Conservation (phyloP, 2,113 vertebrate genomes). For the Elachura formosa region DNA sequence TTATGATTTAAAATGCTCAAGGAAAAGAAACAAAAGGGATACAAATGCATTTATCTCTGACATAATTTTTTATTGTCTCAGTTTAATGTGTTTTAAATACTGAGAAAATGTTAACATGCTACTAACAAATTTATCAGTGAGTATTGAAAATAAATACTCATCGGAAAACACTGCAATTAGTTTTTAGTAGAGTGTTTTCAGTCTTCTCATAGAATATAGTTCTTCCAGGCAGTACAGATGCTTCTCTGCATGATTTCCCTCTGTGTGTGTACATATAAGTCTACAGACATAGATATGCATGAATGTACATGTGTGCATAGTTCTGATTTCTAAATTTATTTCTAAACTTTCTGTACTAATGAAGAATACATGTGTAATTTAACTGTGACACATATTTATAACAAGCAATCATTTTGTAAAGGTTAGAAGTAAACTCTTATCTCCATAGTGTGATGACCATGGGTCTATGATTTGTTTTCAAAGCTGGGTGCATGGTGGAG, state of each 20-base stretch:
- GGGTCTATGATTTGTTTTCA: not conserved
- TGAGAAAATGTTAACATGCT: not conserved
- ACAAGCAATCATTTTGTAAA: not conserved
- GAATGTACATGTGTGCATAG: not conserved
- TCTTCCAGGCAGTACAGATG: not conserved
- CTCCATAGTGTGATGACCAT: not conserved
- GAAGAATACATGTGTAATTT: not conserved
- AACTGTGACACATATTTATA: not conserved
- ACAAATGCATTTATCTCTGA: not conserved
- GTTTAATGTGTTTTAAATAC: not conserved
- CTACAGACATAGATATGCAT: fast-evolving
- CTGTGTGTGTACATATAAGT: too few relatives aligned
- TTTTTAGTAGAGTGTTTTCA: not conserved
- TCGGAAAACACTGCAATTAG: not conserved
- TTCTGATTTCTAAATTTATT: not conserved
- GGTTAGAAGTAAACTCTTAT: not conserved
- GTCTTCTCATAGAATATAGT: not conserved
- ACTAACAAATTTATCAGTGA: not conserved
- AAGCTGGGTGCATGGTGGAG: not conserved
- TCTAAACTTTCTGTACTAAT: not conserved
- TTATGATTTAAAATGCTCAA: not conserved
- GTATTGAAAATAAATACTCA: not conserved
- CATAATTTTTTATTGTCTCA: not conserved
- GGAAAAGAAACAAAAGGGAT: not conserved
- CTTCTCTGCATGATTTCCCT: not conserved